A percentile compares a stretch with the other conserved stretches of the same genome.
Conservation (phyloP, 1,140 invertebrate genomes). For the Drosophila lacertosa region DNA sequence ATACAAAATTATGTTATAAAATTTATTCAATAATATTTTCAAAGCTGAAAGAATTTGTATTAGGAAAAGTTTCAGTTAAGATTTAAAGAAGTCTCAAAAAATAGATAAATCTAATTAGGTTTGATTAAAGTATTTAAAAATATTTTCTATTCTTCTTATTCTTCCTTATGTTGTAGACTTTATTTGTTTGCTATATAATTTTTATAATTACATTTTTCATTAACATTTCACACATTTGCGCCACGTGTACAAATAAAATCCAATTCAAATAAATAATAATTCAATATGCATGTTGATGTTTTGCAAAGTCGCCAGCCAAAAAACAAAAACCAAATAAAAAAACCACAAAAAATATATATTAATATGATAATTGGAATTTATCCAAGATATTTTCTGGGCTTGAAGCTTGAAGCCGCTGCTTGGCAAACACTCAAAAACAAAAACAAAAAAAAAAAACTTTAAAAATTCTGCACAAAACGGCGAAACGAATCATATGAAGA, state of each 20-base stretch:
- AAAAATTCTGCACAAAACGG: constrained; percentile 67
- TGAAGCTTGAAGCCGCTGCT: constrained; percentile 36
- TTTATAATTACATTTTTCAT: not conserved
- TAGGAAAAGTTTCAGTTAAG: too few species aligned
- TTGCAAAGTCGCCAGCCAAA: constrained; percentile 44
- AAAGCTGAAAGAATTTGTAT: too few species aligned
- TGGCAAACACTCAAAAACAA: constrained; percentile 24
- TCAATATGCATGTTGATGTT: constrained; percentile 79
- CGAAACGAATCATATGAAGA: constrained; percentile 65
- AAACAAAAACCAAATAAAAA: constrained; percentile 1
- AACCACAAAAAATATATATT: constrained; percentile 23
- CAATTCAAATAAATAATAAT: constrained; percentile 44
- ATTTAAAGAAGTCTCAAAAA: too few species aligned
- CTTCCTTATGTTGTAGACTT: not conserved
- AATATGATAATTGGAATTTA: constrained; percentile 26
- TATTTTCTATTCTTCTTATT: not conserved
- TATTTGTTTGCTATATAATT: constrained; percentile 11
- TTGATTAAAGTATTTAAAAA: too few species aligned
- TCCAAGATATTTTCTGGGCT: constrained; percentile 18
- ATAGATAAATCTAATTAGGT: not conserved
- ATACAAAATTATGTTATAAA: too few species aligned
- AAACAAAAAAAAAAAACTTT: not conserved
- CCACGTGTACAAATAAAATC: constrained; percentile 50
- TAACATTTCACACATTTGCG: constrained; percentile 36
- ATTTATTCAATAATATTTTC: too few species aligned